A percentile compares a stretch with the other conserved stretches of the same genome.
These are phyloP conservation scores for Scolopax bukidnonensis DNA, from an alignment of 2,797 vertebrate species.

Conservation along the genomic window DNA sequence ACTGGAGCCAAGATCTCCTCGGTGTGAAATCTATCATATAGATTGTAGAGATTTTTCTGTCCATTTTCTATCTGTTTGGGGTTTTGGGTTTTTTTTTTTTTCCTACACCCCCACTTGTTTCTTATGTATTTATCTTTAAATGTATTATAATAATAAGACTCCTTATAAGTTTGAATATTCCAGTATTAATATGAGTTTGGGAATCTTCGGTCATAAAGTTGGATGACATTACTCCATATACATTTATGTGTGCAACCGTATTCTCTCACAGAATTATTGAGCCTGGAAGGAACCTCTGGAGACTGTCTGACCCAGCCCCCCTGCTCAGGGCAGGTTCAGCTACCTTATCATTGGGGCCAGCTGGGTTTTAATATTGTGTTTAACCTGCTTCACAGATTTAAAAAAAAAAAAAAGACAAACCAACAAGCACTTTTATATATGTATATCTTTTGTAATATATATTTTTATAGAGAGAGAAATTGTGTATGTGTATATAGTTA, in stretches of 20 bases:
- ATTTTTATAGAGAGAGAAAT: not conserved
- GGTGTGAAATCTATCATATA: not conserved
- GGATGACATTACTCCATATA: not conserved
- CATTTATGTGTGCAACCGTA: not conserved
- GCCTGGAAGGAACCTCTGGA: not conserved
- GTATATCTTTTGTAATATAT: not conserved
- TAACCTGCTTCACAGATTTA: not conserved
- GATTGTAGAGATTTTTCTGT: not conserved
- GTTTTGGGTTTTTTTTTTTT: not conserved
- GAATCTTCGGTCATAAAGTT: not conserved
- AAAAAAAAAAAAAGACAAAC: not conserved
- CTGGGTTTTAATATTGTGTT: not conserved
- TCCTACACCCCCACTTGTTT: accelerated
- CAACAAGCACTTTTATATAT: not conserved
- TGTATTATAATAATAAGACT: not conserved
- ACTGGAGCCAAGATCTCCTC: not conserved
- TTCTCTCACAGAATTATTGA: not conserved
- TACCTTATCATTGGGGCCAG: not conserved
- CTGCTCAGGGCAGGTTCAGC: not conserved
- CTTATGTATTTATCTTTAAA: not conserved
- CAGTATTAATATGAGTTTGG: not conserved
- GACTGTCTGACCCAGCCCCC: not conserved
- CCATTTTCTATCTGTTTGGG: not conserved
- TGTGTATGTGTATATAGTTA: not conserved
- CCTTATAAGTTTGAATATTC: not conserved